phyloP scores from a whole-genome alignment of 2,113 vertebrate genomes.

The Phylloscopus trochiloides region DNA sequence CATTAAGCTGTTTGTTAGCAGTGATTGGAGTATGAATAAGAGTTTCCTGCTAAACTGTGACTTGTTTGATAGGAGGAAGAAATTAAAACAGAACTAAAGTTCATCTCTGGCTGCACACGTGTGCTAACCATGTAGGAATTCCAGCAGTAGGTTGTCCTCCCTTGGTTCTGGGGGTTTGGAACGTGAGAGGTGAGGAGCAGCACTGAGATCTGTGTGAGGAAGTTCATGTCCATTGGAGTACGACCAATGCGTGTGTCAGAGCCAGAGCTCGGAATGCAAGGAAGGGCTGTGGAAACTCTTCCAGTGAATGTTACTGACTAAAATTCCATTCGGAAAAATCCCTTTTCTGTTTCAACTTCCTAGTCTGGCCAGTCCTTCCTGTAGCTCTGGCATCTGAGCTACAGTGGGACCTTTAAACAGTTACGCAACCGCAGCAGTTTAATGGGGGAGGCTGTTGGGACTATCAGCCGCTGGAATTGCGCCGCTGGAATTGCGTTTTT shows the following conservation, averaged over 20 bases:
- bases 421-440: neutral
- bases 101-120: neutral
- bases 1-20: neutral
- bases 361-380: neutral
- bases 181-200: neutral
- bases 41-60: neutral
- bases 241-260: rapidly evolving
- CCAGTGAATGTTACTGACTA: neutral
- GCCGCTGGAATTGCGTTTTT: neutral
- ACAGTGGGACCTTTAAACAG: neutral
- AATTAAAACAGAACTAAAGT: neutral
- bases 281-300: neutral
- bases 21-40: neutral
- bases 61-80: neutral
- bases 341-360: neutral
- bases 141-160: neutral
- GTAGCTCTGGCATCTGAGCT: neutral
- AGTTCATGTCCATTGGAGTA: neutral
- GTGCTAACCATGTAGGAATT: neutral
- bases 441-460: neutral
- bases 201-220: neutral
- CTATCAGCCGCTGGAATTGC: neutral
- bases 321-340: neutral
- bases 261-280: neutral
- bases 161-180: neutral